Evolutionary conservation across 2,113 vertebrate genomes (phyloP).

Genomic region (Pleuronectes platessa): DNA sequence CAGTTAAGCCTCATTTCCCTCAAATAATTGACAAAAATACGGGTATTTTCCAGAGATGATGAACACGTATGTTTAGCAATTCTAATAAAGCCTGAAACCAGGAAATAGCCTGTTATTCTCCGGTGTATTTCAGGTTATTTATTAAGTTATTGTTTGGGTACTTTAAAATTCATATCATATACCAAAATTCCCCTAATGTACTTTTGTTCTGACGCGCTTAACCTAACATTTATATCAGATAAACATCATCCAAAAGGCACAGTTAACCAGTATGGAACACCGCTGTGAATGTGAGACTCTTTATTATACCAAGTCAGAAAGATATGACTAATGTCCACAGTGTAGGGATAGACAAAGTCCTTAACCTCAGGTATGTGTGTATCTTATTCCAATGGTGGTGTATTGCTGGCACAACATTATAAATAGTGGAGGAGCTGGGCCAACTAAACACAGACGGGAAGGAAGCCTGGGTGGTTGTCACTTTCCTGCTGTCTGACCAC

Average conservation of each 20-base stretch:
- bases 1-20: conserved; percentile 57
- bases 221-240: not conserved
- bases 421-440: conserved; percentile 8
- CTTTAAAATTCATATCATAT: not conserved
- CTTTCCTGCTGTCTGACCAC: conserved; percentile 65
- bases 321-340: not conserved
- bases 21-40: conserved; percentile 50
- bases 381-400: conserved; percentile 5
- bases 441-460: conserved; percentile 55
- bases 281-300: not conserved
- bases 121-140: conserved; percentile 1
- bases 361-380: conserved; percentile 25
- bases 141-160: not conserved
- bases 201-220: not conserved
- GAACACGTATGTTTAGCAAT: not conserved
- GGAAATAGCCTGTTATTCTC: not conserved
- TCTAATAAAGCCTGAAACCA: conserved; percentile 19
- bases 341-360: not conserved
- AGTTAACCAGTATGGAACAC: not conserved
- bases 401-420: conserved; percentile 17
- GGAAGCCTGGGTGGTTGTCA: conserved; percentile 47
- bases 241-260: not conserved
- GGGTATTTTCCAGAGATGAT: conserved; percentile 38
- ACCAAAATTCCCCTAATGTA: not conserved
- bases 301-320: not conserved